These are phyloP conservation scores for Petrocephalus microphthalmus DNA, from an alignment of 2,113 vertebrate species.

Conservation along the genomic window DNA sequence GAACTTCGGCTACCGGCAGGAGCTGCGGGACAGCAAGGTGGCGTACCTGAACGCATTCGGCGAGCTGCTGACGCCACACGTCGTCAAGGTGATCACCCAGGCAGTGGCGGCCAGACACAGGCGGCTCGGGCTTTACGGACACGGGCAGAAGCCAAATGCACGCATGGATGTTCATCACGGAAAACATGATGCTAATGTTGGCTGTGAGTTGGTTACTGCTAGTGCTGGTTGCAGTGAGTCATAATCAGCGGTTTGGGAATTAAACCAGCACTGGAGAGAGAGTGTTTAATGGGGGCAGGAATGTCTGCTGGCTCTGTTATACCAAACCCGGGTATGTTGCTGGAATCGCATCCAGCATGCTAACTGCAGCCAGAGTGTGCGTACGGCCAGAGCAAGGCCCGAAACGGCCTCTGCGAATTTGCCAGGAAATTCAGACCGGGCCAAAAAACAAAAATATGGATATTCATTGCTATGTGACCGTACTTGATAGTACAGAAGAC, in stretches of 20 bases:
- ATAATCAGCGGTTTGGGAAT: background rate
- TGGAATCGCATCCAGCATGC: background rate
- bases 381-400: background rate
- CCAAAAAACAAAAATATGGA: background rate
- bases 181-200: no score
- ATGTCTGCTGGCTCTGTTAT: background rate
- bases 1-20: conserved; percentile 66
- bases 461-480: background rate
- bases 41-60: conserved; percentile 65
- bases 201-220: no score
- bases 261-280: background rate
- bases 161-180: no score
- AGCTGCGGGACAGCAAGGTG: conserved; percentile 61
- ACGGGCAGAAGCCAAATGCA: no score
- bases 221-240: no score
- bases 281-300: background rate
- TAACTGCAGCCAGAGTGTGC: background rate
- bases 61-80: conserved; percentile 65
- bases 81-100: conserved; percentile 60
- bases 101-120: no score
- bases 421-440: background rate
- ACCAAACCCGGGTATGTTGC: no score
- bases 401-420: background rate
- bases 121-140: no score
- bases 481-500: background rate